Percentiles rank a stretch among this genome's conserved stretches.
Conservation (phyloP, 2,113 vertebrate genomes). For the Calidris pugnax region DNA sequence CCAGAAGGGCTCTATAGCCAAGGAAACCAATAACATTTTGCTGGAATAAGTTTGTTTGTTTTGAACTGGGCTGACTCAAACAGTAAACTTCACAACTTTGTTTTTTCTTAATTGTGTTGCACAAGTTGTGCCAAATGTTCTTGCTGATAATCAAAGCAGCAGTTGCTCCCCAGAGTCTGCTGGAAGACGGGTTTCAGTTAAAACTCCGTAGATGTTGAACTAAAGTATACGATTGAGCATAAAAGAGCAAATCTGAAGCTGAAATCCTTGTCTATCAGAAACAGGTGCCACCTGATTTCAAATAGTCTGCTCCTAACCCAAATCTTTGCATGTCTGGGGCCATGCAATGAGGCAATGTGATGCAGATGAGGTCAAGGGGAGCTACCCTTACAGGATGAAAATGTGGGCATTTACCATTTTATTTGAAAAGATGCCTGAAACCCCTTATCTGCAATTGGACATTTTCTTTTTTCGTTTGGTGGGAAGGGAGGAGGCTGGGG, state of each 20-base stretch:
- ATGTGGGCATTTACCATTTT: not conserved
- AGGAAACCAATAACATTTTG: constrained; percentile 61
- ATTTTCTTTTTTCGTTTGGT: not conserved
- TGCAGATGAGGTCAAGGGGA: not conserved
- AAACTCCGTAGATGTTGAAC: not conserved
- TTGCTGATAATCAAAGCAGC: constrained; percentile 5
- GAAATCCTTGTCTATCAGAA: not conserved
- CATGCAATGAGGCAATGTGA: fast-evolving
- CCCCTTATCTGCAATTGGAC: not conserved
- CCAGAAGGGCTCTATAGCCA: constrained; percentile 36
- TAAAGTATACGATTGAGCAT: not conserved
- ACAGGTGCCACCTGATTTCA: not conserved
- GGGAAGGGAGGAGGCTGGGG: not conserved
- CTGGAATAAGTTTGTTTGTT: constrained; percentile 49
- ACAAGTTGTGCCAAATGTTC: constrained; percentile 27
- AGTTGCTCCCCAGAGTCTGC: not conserved
- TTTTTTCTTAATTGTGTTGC: constrained; percentile 41
- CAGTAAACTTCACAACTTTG: constrained; percentile 54
- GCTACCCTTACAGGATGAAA: not conserved
- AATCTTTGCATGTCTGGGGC: not conserved
- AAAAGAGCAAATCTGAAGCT: not conserved
- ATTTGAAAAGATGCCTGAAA: not conserved
- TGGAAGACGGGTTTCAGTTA: fast-evolving
- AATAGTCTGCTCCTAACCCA: not conserved
- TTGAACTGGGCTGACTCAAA: constrained; percentile 42